phyloP scores from a whole-genome alignment of 2,113 vertebrate genomes.

The Tichodroma muraria region DNA sequence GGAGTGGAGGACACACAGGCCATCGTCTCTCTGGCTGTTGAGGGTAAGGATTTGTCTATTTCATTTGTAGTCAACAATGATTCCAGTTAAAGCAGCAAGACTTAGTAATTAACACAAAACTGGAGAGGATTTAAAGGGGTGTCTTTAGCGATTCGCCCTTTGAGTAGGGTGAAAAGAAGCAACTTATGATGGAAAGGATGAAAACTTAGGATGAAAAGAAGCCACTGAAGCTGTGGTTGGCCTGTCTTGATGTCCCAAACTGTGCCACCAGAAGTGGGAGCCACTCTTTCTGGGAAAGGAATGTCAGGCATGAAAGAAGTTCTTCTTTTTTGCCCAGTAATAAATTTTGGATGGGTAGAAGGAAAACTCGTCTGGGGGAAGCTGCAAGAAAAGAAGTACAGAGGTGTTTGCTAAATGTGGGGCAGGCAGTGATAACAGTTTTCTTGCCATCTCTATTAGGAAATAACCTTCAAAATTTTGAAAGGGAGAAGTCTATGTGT shows the following conservation, averaged over 20 bases:
- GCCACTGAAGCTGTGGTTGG: background rate
- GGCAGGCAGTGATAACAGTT: background rate
- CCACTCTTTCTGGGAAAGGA: background rate
- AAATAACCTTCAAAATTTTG: background rate
- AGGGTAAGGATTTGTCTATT: constrained; percentile 72
- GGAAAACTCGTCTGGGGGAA: background rate
- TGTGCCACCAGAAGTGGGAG: background rate
- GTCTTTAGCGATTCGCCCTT: background rate
- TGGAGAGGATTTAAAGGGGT: background rate
- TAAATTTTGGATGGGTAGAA: background rate
- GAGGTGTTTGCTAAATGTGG: background rate
- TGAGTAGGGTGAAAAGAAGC: background rate
- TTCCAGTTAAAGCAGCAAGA: background rate
- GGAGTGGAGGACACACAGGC: constrained; percentile 91
- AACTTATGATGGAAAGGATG: background rate
- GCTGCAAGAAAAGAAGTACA: background rate
- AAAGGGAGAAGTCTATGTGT: background rate
- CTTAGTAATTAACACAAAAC: background rate
- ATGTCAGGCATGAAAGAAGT: background rate
- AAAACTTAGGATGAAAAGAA: background rate
- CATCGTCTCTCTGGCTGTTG: constrained; percentile 80
- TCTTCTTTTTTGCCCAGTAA: background rate
- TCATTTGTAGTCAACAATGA: background rate
- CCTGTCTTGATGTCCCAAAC: background rate
- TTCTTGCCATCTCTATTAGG: background rate